These are phyloP conservation scores for Brachystomella parvula DNA, from an alignment of 1,140 invertebrate genomes.

Conservation along the genomic window DNA sequence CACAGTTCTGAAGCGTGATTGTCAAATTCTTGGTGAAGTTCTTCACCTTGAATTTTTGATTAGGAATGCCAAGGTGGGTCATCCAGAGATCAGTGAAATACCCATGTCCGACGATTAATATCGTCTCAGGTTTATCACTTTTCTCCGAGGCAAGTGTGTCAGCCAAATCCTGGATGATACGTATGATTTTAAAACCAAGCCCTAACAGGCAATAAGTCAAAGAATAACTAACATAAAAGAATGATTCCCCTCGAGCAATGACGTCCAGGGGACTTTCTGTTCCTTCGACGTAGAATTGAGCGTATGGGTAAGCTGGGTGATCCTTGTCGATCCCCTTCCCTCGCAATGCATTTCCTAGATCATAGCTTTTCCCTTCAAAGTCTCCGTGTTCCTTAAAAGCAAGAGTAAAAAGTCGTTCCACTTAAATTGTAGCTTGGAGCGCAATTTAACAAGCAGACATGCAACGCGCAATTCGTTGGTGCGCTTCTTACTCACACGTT, in stretches of 20 bases:
- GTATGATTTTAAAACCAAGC: neutral
- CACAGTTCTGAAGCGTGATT: neutral
- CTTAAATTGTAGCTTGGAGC: no score
- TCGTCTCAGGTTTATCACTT: neutral
- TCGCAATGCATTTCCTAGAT: neutral
- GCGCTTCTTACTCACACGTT: neutral
- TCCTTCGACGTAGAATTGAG: slow-evolving; percentile 1
- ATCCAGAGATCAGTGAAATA: slow-evolving; percentile 1
- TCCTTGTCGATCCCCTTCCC: neutral
- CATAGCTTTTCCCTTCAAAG: neutral
- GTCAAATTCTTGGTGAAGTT: neutral
- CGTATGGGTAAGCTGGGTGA: neutral
- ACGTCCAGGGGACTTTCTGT: neutral
- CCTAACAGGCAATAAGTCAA: no score
- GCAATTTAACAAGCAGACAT: no score
- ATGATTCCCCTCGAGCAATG: neutral
- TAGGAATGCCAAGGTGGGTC: neutral
- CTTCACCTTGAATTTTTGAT: neutral
- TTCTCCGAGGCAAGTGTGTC: neutral
- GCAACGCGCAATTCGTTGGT: no score
- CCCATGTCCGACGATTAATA: neutral
- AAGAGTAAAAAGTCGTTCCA: no score
- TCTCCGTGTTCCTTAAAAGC: neutral
- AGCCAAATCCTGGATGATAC: neutral
- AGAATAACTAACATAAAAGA: neutral